These are phyloP conservation scores for Eudemis profundana DNA, from an alignment of 2,888 invertebrate species.

Conservation along the genomic window DNA sequence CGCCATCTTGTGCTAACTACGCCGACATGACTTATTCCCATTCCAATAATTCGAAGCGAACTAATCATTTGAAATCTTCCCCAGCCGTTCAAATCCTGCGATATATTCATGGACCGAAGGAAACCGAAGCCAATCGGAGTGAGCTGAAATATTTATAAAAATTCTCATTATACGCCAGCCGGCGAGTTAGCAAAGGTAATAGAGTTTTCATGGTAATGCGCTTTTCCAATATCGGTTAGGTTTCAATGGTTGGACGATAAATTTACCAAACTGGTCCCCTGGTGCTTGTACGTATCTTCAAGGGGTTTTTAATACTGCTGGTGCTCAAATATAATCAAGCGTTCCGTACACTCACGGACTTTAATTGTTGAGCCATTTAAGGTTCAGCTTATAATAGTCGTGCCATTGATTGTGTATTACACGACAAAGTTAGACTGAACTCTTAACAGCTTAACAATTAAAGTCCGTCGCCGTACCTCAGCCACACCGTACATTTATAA, in stretches of 20 bases:
- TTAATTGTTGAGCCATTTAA: too few relatives aligned
- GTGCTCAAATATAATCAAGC: too few relatives aligned
- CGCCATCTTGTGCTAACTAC: too few relatives aligned
- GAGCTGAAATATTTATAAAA: slow-evolving; percentile 29
- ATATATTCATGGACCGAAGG: background rate
- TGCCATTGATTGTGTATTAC: too few relatives aligned
- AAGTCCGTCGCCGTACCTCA: too few relatives aligned
- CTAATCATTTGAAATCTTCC: background rate
- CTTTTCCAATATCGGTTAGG: slow-evolving; percentile 34
- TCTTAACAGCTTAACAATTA: too few relatives aligned
- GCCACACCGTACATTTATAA: too few relatives aligned
- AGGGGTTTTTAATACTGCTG: too few relatives aligned
- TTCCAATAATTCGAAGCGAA: slow-evolving; percentile 2
- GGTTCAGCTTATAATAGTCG: too few relatives aligned
- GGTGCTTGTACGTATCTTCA: slow-evolving; percentile 9
- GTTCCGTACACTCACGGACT: too few relatives aligned
- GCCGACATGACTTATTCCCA: slow-evolving; percentile 5
- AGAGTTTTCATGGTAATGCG: slow-evolving; percentile 39
- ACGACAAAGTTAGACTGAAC: too few relatives aligned
- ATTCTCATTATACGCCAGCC: slow-evolving; percentile 26
- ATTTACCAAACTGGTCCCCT: slow-evolving; percentile 29
- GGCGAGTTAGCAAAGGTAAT: slow-evolving; percentile 19
- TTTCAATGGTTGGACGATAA: slow-evolving; percentile 28
- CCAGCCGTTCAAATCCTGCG: background rate
- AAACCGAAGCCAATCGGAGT: slow-evolving; percentile 5